phyloP scores from a whole-genome alignment of 1,140 invertebrate species.

The Brachionus asplanchnoidis region DNA sequence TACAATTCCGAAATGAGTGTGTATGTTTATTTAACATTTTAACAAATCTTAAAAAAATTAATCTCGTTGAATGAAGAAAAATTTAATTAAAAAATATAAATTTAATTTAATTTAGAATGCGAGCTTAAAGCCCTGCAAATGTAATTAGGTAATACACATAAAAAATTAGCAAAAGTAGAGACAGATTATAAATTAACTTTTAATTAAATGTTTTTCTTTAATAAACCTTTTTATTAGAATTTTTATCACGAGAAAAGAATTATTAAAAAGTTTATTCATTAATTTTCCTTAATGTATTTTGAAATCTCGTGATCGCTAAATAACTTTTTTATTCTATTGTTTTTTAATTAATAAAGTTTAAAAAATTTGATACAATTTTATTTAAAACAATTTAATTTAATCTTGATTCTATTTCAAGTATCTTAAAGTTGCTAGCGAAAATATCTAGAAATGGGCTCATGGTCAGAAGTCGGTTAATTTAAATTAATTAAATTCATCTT shows the following conservation, averaged over 20 bases:
- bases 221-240: background rate
- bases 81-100: background rate
- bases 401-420: background rate
- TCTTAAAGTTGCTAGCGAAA: background rate
- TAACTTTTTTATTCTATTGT: background rate
- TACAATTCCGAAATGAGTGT: background rate
- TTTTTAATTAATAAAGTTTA: too few relatives aligned
- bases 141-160: conserved; percentile 17
- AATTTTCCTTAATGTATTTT: background rate
- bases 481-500: background rate
- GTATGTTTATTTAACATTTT: background rate
- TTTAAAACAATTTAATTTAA: background rate
- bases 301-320: background rate
- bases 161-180: background rate
- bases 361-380: background rate
- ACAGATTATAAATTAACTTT: background rate
- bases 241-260: conserved; percentile 27
- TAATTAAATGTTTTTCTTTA: background rate
- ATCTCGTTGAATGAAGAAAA: background rate
- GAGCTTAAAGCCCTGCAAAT: background rate
- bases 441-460: background rate
- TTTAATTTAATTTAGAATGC: conserved; percentile 5
- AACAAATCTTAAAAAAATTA: background rate
- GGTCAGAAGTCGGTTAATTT: background rate
- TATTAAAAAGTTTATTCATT: background rate